Base-by-base conservation (phyloP, 2,888 invertebrate genomes). In the Ganaspis brasiliensis region DNA sequence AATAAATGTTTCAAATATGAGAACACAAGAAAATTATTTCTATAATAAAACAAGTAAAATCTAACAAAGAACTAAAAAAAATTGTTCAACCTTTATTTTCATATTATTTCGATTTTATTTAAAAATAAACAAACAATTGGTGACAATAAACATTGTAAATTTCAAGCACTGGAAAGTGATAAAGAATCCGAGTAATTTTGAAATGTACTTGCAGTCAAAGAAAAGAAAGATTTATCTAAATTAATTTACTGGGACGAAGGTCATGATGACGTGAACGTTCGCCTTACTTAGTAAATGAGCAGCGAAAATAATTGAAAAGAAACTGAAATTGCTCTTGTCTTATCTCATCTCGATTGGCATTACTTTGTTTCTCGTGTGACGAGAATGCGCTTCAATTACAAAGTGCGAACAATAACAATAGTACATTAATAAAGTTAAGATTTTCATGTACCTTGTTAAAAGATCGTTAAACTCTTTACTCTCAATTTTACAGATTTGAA, bases 331-430 rank as follows among this genome's bases (percentile, higher is more conserved):
- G 19, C 49, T 49, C 49, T 49, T 49, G 52, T 52, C 52, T 52
- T 52, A 52, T 52, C 52, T 52, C 52, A 52, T 52, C 52, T 52
- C 52, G 19, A 52, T 52, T 52, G 52, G 19, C 52, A 52, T 52
- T 52, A 52, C 52, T 52, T 52, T 52, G 52, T 52, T 52, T 52
- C 52, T 16, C 52, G 52, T 52, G 35, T 59, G 59, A 35, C 31
- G 19, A 59, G 35, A 59, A 31, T n/a, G 12, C 16, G 35, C 35
- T 59, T 35, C 52, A 52, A 52, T 59, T 59, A 59, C 10, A 59
- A 59, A 59, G 10, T 59, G 35, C 19, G 16, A 59, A 35, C 35
- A 35, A 16, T n/a, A 59, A 35, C 59, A 59, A 59, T 35, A 59
- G 16, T 10, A 10, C 59, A 35, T 19, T 35, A 35, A 35, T 59